Evolutionary conservation across 2,797 vertebrate genomes (phyloP).

Genomic region (Hypotaenidia okinawae): DNA sequence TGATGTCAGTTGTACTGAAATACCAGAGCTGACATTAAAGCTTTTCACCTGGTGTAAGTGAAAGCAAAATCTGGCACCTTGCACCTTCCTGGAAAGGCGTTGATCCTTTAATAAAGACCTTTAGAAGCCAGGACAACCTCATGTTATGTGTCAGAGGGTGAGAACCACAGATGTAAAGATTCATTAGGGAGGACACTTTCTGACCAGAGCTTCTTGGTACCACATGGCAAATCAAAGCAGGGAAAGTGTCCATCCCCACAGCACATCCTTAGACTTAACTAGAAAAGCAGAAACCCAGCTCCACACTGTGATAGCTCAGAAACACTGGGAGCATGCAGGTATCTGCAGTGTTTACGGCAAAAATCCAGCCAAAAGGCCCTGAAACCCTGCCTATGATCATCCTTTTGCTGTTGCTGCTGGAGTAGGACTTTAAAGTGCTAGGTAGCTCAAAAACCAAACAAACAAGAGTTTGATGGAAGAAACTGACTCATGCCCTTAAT

Average conservation of each 20-base stretch:
- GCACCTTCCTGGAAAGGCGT: neutral
- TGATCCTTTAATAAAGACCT: neutral
- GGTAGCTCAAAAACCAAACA: neutral
- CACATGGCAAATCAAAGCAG: neutral
- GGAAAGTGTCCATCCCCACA: neutral
- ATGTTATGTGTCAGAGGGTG: neutral
- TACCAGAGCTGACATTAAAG: neutral
- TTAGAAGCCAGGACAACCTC: neutral
- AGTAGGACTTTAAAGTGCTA: neutral
- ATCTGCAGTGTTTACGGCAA: neutral
- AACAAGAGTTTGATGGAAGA: neutral
- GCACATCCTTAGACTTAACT: neutral
- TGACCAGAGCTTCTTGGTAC: neutral
- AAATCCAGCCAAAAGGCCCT: neutral
- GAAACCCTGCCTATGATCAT: neutral
- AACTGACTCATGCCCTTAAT: constrained; percentile 1
- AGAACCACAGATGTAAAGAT: neutral
- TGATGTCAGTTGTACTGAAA: neutral
- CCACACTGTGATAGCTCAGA: neutral
- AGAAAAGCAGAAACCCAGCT: neutral
- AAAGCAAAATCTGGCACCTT: neutral
- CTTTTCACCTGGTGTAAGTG: neutral
- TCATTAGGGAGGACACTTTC: neutral
- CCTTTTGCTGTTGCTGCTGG: neutral
- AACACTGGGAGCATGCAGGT: neutral